Evolutionary conservation across 2,888 invertebrate genomes (phyloP).

Genomic region (Psylliodes chrysocephalus): DNA sequence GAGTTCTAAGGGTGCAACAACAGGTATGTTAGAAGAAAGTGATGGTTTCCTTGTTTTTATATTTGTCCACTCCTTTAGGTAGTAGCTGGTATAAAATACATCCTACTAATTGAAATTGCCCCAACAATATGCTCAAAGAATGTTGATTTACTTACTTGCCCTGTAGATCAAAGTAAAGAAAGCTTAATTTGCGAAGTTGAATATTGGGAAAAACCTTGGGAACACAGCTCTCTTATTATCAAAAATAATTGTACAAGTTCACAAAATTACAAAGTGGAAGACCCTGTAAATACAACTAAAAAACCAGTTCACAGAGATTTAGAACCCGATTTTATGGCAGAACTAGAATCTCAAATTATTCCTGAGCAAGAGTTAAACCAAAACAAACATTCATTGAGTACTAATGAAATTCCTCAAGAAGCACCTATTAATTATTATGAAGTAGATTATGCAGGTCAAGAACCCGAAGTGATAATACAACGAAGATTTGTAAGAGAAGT

Average conservation of each 20-base stretch:
- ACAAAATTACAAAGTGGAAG: constrained; percentile 63
- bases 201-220: constrained; percentile 75
- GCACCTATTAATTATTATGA: background rate
- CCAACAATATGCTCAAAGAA: constrained; percentile 56
- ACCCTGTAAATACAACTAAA: constrained; percentile 30
- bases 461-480: constrained; percentile 12
- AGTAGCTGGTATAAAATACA: constrained; percentile 71
- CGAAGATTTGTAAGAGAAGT: constrained; percentile 6
- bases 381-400: background rate
- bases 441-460: background rate
- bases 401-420: background rate
- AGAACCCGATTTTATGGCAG: constrained; percentile 50
- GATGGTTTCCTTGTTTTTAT: too few relatives aligned
- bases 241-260: constrained; percentile 74
- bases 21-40: too few relatives aligned
- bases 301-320: constrained; percentile 48
- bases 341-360: constrained; percentile 60
- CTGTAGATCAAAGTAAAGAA: constrained; percentile 50
- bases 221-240: constrained; percentile 70
- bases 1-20: constrained; percentile 67
- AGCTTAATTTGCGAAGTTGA: constrained; percentile 68
- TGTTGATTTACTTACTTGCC: constrained; percentile 60
- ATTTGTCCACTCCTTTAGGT: too few relatives aligned
- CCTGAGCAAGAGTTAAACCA: constrained; percentile 21
- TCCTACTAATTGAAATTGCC: constrained; percentile 67